phyloP scores from a whole-genome alignment of 2,113 vertebrate genomes.

The Chrysochloris asiatica region DNA sequence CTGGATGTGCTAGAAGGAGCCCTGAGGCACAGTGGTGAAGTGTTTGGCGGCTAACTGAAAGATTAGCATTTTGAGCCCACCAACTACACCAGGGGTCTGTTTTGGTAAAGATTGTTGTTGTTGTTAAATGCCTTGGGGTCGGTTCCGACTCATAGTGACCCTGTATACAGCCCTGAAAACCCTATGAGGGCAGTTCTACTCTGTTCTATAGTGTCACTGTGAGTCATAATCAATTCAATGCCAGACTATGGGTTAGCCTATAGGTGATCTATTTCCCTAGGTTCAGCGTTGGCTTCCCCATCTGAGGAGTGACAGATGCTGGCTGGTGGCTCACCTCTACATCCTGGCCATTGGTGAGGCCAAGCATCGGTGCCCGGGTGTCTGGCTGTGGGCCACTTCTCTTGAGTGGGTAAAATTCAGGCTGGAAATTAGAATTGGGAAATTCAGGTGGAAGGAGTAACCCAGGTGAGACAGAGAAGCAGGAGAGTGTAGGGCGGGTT shows the following conservation, averaged over 20 bases:
- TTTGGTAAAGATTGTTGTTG: too few relatives aligned
- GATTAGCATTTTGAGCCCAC: not conserved
- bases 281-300: fast-evolving
- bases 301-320: not conserved
- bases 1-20: too few relatives aligned
- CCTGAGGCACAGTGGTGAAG: not conserved
- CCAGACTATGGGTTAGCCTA: not conserved
- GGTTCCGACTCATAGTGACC: too few relatives aligned
- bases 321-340: too few relatives aligned
- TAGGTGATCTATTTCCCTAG: not conserved
- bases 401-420: too few relatives aligned
- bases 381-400: not conserved
- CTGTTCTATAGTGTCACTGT: not conserved
- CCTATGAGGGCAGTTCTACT: too few relatives aligned
- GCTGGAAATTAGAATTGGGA: not conserved
- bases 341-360: too few relatives aligned
- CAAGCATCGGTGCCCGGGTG: not conserved
- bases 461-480: not conserved
- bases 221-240: not conserved
- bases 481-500: not conserved
- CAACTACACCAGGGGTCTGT: not conserved
- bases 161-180: too few relatives aligned
- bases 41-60: not conserved
- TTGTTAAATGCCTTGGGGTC: too few relatives aligned
- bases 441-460: not conserved